phyloP scores from a whole-genome alignment of 2,113 vertebrate genomes.

The Monarcha castaneiventris region DNA sequence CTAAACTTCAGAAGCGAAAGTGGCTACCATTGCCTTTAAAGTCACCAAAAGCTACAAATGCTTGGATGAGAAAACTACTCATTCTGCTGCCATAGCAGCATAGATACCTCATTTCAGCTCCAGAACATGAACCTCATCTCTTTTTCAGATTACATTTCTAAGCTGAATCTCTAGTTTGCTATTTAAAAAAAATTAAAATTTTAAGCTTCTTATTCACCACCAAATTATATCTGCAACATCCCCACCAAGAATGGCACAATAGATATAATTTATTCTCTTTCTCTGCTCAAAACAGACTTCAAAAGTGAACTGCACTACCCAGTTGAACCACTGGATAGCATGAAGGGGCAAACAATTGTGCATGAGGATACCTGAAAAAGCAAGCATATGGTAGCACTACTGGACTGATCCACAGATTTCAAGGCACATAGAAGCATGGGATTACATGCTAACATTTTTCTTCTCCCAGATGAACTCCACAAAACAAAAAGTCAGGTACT shows the following conservation, averaged over 20 bases:
- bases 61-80: not conserved
- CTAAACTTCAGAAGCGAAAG: not conserved
- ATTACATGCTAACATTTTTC: not conserved
- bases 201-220: not conserved
- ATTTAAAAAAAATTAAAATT: not conserved
- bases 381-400: not conserved
- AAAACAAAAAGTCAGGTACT: not conserved
- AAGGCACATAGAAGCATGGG: not conserved
- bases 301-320: not conserved
- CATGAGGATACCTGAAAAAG: not conserved
- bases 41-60: not conserved
- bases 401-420: not conserved
- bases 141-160: not conserved
- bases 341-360: not conserved
- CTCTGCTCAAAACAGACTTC: not conserved
- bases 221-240: not conserved
- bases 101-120: not conserved
- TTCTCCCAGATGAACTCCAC: not conserved
- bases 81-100: not conserved
- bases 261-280: not conserved
- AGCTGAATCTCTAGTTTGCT: not conserved
- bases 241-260: not conserved
- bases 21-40: not conserved
- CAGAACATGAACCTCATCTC: not conserved
- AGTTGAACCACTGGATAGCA: slow-evolving; percentile 35